A percentile compares a stretch with the other conserved stretches of the same genome.
These are phyloP conservation scores for Troides aeacus DNA, from an alignment of 2,888 invertebrate species.

Conservation along the genomic window DNA sequence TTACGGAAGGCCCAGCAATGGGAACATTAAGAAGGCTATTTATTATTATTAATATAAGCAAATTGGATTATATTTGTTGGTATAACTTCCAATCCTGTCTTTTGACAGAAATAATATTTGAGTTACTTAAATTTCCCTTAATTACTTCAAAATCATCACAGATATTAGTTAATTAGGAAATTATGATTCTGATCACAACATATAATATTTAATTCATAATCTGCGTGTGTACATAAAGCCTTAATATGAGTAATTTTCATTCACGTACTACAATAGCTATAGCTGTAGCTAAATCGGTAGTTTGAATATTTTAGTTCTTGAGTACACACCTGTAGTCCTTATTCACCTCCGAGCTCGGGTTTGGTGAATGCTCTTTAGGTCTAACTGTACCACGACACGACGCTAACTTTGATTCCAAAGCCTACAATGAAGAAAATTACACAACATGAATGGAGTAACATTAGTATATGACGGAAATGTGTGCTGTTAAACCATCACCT, in stretches of 20 bases:
- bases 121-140: slow-evolving; percentile 50
- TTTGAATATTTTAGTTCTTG: slow-evolving; percentile 66
- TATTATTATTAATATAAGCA: slow-evolving; percentile 36
- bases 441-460: slow-evolving; percentile 74
- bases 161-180: slow-evolving; percentile 71
- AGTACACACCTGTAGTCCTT: slow-evolving; percentile 81
- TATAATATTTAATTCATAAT: slow-evolving; percentile 47
- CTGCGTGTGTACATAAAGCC: slow-evolving; percentile 46
- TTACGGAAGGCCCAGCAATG: no score
- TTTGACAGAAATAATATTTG: slow-evolving; percentile 57
- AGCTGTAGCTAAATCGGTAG: slow-evolving; percentile 33
- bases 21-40: no score
- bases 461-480: slow-evolving; percentile 62
- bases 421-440: slow-evolving; percentile 81
- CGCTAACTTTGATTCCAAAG: slow-evolving; percentile 85
- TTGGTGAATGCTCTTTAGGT: slow-evolving; percentile 78
- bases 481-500: slow-evolving; percentile 35
- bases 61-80: slow-evolving; percentile 38
- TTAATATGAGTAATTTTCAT: slow-evolving; percentile 17
- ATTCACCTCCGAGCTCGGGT: slow-evolving; percentile 72
- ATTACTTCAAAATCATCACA: slow-evolving; percentile 71
- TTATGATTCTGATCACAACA: slow-evolving; percentile 64
- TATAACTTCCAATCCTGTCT: slow-evolving; percentile 42
- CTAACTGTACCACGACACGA: slow-evolving; percentile 82
- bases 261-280: slow-evolving; percentile 23